Evolutionary conservation across 53 echinoderm and acorn worm species (phyloP).

Genomic region (Pentamera pediparva): DNA sequence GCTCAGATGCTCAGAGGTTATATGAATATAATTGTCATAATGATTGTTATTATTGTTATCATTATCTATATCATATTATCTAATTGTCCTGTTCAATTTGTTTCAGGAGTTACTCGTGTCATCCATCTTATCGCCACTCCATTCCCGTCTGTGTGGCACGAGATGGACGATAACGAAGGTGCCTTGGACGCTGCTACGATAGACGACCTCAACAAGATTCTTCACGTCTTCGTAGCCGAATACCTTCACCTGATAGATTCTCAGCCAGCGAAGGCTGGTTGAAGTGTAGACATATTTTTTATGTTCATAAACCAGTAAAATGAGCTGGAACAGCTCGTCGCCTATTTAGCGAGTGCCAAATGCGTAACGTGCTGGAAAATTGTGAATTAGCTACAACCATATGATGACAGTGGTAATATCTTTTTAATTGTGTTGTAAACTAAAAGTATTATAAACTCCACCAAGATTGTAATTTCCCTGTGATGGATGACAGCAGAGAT

Average conservation of each 20-base stretch:
- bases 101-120: constrained; percentile 45
- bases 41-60: neutral
- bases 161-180: constrained; percentile 41
- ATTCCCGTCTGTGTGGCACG: constrained; percentile 80
- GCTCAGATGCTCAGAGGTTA: neutral
- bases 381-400: too few species aligned
- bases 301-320: too few species aligned
- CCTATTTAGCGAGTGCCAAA: too few species aligned
- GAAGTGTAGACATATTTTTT: too few species aligned
- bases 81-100: neutral
- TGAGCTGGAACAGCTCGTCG: too few species aligned
- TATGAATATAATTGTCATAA: neutral
- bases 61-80: neutral
- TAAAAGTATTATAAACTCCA: too few species aligned
- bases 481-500: too few species aligned
- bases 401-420: too few species aligned
- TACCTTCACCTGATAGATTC: constrained; percentile 57
- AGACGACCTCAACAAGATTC: constrained; percentile 75
- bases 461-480: too few species aligned
- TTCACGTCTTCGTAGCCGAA: constrained; percentile 80
- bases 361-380: too few species aligned
- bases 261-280: too few species aligned
- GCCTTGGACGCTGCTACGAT: constrained; percentile 63
- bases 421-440: too few species aligned
- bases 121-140: constrained; percentile 72